Base-by-base conservation (phyloP, 2,797 vertebrate genomes). In the Myotis pilosus region DNA sequence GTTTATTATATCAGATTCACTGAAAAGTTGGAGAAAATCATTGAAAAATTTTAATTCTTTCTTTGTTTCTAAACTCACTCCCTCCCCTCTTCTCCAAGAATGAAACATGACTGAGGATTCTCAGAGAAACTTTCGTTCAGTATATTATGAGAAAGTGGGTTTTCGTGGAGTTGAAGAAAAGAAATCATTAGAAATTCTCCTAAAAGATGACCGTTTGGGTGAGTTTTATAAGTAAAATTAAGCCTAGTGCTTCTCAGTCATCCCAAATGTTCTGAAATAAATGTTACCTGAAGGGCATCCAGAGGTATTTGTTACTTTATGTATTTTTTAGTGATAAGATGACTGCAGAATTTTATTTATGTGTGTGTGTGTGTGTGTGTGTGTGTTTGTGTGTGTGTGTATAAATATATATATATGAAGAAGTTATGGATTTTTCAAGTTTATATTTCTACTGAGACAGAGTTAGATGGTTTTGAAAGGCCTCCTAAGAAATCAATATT, bases 121-220 rank as follows among this genome's bases (percentile, higher is more conserved):
- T 1, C 99, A 99, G 98, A 99, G 99, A 94, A 99, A 99, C 94
- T 99, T 99, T 47, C 99, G 99, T 71, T 99, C 99, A 0, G 99
- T 99, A 0, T 99, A 99, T 97, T 99, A 99, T 96, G 99, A 99
- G 95, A 99, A 99, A 95, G 99, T 99, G 92, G 99, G 99, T 0
- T 99, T 99, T 97, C 98, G 99, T 96, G 99, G 99, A 79, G 99
- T 99, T 92, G 99, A 99, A 97, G 99, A 99, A 97, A 99, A 99
- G 98, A 99, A 99, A 87, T 99, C 99, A 0, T 97, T 99, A 95
- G 99, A 99, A 98, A 99, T 99, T 78, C 98, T 99, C 28, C 98
- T 99, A 6, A 99, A 99, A 96, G 99, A 99, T 95, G 99, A 99
- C 92, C 99, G 99, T 0, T 98, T 99, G 62, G 99, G 99, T 99